A percentile compares a stretch with the other conserved stretches of the same genome.
Conservation (phyloP, 2,888 invertebrate species). For the Mylabris sibirica region DNA sequence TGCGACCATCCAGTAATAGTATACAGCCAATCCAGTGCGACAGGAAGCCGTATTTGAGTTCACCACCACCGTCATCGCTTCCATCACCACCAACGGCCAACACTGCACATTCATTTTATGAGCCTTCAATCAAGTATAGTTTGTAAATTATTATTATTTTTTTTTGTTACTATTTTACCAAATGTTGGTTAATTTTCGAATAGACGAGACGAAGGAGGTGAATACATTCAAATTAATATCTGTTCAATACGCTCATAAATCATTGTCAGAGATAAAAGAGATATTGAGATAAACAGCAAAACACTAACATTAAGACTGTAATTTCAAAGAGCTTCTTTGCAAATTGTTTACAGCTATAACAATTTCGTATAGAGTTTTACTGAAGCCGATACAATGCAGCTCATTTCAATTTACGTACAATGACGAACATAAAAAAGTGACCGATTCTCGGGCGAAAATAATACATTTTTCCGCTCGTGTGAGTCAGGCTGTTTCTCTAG, state of each 20-base stretch:
- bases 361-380: not conserved
- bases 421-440: no score
- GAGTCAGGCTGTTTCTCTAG: no score
- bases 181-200: not conserved
- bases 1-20: conserved; percentile 53
- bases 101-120: conserved; percentile 56
- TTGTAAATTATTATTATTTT: conserved; percentile 42
- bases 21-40: conserved; percentile 64
- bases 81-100: conserved; percentile 64
- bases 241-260: not conserved
- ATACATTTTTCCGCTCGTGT: no score
- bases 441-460: no score
- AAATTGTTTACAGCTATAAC: conserved; percentile 2
- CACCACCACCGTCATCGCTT: conserved; percentile 62
- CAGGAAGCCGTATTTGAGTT: conserved; percentile 66
- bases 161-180: not conserved
- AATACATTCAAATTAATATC: not conserved
- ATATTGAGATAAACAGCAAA: not conserved
- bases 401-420: not conserved
- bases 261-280: conserved; percentile 8
- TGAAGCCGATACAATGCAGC: not conserved
- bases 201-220: no score
- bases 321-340: conserved; percentile 9
- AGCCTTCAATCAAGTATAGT: conserved; percentile 53
- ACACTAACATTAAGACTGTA: conserved; percentile 6